Conservation (phyloP, 2,797 vertebrate species). For the Pipistrellus pygmaeus region DNA sequence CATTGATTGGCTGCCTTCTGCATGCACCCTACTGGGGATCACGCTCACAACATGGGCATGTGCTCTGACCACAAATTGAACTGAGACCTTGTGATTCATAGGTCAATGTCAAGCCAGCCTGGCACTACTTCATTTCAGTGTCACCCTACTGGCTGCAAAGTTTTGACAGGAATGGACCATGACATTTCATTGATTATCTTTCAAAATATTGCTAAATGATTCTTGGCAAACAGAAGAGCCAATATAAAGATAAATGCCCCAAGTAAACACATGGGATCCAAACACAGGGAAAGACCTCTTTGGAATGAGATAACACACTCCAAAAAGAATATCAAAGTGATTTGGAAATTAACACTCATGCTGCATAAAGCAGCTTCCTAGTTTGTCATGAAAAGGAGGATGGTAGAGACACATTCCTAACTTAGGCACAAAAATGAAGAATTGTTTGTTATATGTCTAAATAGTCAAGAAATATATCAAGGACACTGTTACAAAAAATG, state of each 20-base stretch:
- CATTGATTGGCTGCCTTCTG: too few relatives aligned
- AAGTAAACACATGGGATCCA: neutral
- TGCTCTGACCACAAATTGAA: too few relatives aligned
- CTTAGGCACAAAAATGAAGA: neutral
- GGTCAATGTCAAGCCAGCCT: too few relatives aligned
- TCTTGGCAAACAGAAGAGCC: neutral
- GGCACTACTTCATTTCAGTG: neutral
- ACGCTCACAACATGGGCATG: too few relatives aligned
- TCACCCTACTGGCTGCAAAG: neutral
- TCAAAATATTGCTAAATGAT: neutral
- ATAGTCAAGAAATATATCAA: conserved; percentile 29
- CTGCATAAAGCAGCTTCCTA: neutral
- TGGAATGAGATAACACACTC: neutral
- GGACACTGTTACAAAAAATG: neutral
- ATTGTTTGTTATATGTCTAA: neutral
- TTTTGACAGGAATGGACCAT: neutral
- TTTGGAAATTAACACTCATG: neutral
- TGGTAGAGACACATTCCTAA: neutral
- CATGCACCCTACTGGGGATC: too few relatives aligned
- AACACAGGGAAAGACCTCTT: neutral
- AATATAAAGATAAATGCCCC: neutral
- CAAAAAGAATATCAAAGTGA: neutral
- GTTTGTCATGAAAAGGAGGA: neutral
- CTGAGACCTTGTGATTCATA: too few relatives aligned
- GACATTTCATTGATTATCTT: neutral